Conservation (phyloP, 2,888 invertebrate species). For the Caenorhabditis sp. region DNA sequence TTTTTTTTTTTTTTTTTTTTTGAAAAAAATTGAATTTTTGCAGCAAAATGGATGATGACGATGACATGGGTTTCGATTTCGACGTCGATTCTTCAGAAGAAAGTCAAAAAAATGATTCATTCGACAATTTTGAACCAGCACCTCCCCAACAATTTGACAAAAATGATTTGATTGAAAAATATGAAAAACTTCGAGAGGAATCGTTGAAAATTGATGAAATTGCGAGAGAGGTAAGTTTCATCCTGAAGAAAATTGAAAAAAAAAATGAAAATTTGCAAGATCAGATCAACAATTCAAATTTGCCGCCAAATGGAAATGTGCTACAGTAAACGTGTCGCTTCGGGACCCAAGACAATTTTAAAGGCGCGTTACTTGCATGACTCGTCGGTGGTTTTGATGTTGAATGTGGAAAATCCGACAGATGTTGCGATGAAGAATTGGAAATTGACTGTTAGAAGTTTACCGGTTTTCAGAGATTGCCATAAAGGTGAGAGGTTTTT, state of each 20-base stretch:
- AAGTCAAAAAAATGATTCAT: neutral
- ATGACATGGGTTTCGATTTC: conserved; percentile 7
- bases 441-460: conserved; percentile 6
- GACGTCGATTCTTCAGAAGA: neutral
- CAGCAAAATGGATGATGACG: conserved; percentile 2
- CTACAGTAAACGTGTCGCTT: conserved; percentile 11
- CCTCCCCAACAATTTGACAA: neutral
- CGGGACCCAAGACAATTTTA: neutral
- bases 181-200: conserved; percentile 23
- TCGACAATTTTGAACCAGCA: neutral
- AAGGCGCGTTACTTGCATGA: conserved; percentile 20
- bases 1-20: too few species aligned
- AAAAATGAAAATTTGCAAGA: neutral
- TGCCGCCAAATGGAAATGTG: conserved; percentile 40
- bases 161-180: conserved; percentile 11
- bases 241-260: neutral
- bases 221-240: conserved; percentile 18
- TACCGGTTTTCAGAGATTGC: neutral
- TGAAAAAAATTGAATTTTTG: neutral
- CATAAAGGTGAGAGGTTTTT: neutral
- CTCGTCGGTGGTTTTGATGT: conserved; percentile 9
- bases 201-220: conserved; percentile 20
- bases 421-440: conserved; percentile 17
- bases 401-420: conserved; percentile 26
- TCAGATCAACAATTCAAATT: conserved; percentile 16